These are phyloP conservation scores for Eonycteris spelaea DNA, from an alignment of 2,113 vertebrate genomes.

Conservation along the genomic window DNA sequence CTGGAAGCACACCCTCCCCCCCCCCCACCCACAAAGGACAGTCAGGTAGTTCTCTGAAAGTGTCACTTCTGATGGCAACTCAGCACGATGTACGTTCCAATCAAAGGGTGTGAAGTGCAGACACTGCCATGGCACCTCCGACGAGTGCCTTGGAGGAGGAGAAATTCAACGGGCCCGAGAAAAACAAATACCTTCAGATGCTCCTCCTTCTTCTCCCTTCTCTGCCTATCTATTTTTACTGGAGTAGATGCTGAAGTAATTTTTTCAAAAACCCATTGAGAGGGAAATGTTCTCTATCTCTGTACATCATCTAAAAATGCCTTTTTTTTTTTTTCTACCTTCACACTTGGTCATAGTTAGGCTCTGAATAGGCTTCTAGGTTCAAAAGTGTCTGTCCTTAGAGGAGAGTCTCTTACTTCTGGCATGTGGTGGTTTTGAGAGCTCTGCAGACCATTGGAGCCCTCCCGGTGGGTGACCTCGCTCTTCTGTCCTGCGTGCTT, in stretches of 20 bases:
- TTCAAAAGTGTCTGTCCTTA: not conserved
- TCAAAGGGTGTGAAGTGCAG: fast-evolving
- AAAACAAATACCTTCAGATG: not conserved
- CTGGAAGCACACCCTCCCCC: not conserved
- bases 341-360: not conserved
- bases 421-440: not conserved
- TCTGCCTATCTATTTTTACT: not conserved
- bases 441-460: fast-evolving
- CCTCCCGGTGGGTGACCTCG: too few relatives aligned
- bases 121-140: fast-evolving
- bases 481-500: not conserved
- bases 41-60: not conserved
- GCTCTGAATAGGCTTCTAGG: not conserved
- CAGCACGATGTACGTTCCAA: fast-evolving
- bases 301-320: not conserved
- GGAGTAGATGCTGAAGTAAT: not conserved
- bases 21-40: too few relatives aligned
- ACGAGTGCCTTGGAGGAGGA: not conserved
- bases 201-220: too few relatives aligned
- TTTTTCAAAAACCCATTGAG: not conserved
- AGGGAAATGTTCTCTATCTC: not conserved
- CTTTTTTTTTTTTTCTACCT: not conserved
- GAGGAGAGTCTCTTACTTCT: not conserved
- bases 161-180: not conserved
- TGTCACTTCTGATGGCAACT: not conserved